These are phyloP conservation scores for Tupaia tana DNA, from an alignment of 2,113 vertebrate species.

Conservation along the genomic window DNA sequence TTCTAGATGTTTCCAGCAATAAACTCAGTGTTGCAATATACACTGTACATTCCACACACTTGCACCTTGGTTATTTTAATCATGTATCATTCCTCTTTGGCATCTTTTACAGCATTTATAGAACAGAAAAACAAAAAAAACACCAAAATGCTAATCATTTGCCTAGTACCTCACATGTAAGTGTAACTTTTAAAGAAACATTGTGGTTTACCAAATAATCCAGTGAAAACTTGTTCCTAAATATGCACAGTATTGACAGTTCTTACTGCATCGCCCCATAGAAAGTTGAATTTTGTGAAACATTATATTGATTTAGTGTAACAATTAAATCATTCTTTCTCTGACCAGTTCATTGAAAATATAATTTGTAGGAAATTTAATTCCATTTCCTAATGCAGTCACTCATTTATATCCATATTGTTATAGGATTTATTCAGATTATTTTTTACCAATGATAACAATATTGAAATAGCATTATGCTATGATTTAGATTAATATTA, in stretches of 20 bases:
- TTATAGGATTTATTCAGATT: not conserved
- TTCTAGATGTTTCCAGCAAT: not conserved
- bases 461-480: not conserved
- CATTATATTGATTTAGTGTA: not conserved
- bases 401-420: not conserved
- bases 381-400: not conserved
- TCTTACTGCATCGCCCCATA: not conserved
- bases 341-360: not conserved
- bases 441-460: not conserved
- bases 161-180: not conserved
- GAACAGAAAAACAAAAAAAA: conserved; percentile 34
- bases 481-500: not conserved
- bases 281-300: conserved; percentile 37
- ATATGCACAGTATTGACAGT: not conserved
- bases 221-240: not conserved
- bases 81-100: not conserved
- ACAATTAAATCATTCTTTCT: not conserved
- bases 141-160: not conserved
- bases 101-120: not conserved
- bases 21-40: not conserved
- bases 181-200: not conserved
- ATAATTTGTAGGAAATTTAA: not conserved
- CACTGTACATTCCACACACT: not conserved
- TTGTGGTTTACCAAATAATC: not conserved
- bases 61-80: not conserved